Conservation (phyloP, 2,888 invertebrate species). For the Epiblema foenella region DNA sequence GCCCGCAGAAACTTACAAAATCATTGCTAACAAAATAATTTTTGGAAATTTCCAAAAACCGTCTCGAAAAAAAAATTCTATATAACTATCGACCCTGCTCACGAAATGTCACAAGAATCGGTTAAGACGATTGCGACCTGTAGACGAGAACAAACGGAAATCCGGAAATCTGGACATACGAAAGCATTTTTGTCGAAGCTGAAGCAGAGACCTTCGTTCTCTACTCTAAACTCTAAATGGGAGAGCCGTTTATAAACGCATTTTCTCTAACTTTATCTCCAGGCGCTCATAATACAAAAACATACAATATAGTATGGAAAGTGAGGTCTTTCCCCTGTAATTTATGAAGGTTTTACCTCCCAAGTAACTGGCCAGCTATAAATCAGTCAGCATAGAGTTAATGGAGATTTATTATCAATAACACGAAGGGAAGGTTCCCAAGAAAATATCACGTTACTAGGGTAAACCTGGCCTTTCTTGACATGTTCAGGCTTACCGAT, state of each 20-base stretch:
- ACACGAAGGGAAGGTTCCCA: not conserved
- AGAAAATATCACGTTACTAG: constrained; percentile 11
- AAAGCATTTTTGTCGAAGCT: too few species aligned
- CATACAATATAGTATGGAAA: not conserved
- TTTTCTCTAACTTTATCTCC: not conserved
- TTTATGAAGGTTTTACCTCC: constrained; percentile 36
- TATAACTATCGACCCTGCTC: too few species aligned
- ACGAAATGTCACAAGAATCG: too few species aligned
- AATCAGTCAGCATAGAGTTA: constrained; percentile 33
- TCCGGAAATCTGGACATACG: too few species aligned
- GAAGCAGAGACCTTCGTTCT: too few species aligned
- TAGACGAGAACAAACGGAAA: too few species aligned
- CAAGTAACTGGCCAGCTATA: constrained; percentile 34
- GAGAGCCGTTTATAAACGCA: not conserved
- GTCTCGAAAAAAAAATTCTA: too few species aligned
- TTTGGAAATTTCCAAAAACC: too few species aligned
- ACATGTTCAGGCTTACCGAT: not conserved
- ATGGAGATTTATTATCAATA: constrained; percentile 41
- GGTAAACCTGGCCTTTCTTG: not conserved
- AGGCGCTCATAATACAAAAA: not conserved
- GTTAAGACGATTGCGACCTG: too few species aligned
- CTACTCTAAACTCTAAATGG: too few species aligned
- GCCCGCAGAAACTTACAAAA: too few species aligned
- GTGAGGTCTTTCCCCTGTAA: constrained; percentile 13
- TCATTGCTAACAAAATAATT: too few species aligned